Percentiles rank a stretch among this genome's conserved stretches.
Conservation (phyloP, 2,113 vertebrate genomes). For the Tor tambroides region DNA sequence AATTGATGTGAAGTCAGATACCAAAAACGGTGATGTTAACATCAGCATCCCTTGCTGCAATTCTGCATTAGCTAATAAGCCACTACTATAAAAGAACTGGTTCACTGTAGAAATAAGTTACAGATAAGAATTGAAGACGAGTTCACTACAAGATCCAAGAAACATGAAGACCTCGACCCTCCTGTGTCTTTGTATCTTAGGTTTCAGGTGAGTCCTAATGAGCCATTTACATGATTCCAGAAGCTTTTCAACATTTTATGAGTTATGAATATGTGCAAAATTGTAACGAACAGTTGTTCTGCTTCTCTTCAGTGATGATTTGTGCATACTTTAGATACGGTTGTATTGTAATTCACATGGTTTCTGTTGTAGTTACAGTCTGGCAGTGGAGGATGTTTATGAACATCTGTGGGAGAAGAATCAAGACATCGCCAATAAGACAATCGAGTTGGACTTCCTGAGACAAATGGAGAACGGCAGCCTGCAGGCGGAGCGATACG, state of each 20-base stretch:
- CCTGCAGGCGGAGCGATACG: conserved; percentile 48
- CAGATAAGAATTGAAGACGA: background rate
- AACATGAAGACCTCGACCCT: background rate
- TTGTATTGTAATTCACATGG: background rate
- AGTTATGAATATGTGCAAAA: background rate
- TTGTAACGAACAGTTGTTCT: background rate
- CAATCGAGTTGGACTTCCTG: conserved; percentile 28
- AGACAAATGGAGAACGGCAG: conserved; percentile 46
- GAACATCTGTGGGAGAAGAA: conserved; percentile 50
- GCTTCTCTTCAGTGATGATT: background rate
- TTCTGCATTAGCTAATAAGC: background rate
- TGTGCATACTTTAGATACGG: background rate
- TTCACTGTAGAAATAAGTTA: background rate
- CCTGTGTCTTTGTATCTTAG: background rate
- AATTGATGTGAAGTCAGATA: background rate
- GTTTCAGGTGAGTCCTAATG: conserved; percentile 9
- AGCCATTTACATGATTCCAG: background rate
- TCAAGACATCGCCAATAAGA: conserved; percentile 37
- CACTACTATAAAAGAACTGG: background rate
- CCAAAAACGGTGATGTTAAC: background rate
- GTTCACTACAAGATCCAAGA: background rate
- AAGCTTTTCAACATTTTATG: background rate
- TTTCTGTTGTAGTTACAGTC: conserved; percentile 6
- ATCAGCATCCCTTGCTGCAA: background rate
- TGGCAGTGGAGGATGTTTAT: conserved; percentile 44